phyloP scores from a whole-genome alignment of 2,797 vertebrate species.

The Xerus rutilus region DNA sequence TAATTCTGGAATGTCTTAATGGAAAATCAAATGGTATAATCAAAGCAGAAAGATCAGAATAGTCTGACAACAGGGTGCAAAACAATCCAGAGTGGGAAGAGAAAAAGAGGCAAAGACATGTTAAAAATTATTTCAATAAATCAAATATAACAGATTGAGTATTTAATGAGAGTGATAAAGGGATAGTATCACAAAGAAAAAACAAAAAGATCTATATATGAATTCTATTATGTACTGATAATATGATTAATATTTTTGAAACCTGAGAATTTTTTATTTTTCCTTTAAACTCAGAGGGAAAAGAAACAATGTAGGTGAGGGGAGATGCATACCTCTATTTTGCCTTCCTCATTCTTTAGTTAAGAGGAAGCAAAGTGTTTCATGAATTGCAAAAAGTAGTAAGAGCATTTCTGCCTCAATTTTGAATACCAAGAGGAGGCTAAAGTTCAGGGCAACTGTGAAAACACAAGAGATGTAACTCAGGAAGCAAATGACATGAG shows the following conservation, averaged over 20 bases:
- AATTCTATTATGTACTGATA: constrained; percentile 40
- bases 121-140: constrained; percentile 50
- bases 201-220: background rate
- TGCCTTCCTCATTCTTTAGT: background rate
- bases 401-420: background rate
- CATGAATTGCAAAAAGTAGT: background rate
- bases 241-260: background rate
- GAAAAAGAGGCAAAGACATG: constrained; percentile 23
- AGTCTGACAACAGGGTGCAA: constrained; percentile 32
- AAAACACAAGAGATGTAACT: background rate
- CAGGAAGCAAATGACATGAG: background rate
- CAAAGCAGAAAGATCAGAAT: constrained; percentile 31
- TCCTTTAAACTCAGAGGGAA: background rate
- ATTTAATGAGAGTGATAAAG: background rate
- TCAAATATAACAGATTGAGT: constrained; percentile 29
- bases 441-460: background rate
- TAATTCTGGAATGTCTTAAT: constrained; percentile 39
- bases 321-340: background rate
- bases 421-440: background rate
- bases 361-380: background rate
- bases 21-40: constrained; percentile 28
- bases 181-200: background rate
- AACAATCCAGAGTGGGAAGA: constrained; percentile 6
- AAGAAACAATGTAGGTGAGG: background rate
- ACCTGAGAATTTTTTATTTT: background rate